These are phyloP conservation scores for Adrianichthys oophorus DNA, from an alignment of 2,797 vertebrate genomes.

Conservation along the genomic window DNA sequence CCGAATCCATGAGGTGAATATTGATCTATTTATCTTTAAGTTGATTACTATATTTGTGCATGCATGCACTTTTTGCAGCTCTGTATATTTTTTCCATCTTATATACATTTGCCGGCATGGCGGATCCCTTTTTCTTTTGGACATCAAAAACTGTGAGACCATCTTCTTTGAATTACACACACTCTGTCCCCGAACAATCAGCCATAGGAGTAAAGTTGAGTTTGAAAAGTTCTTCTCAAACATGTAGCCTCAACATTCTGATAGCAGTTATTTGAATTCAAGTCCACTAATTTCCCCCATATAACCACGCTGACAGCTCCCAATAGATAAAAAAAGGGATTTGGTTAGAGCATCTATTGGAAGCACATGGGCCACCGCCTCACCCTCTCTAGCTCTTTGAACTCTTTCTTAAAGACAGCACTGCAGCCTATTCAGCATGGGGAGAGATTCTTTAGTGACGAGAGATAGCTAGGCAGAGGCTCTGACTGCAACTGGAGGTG, in stretches of 20 bases:
- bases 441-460: constrained; percentile 65
- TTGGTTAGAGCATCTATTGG: constrained; percentile 64
- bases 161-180: constrained; percentile 33
- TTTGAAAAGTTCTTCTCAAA: constrained; percentile 63
- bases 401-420: constrained; percentile 68
- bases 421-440: constrained; percentile 71
- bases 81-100: constrained; percentile 45
- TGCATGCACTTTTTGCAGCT: no score
- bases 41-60: no score
- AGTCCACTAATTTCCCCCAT: constrained; percentile 65
- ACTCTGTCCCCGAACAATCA: constrained; percentile 59
- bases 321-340: constrained; percentile 51
- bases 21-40: no score
- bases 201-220: constrained; percentile 55
- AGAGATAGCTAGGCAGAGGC: constrained; percentile 64
- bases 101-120: constrained; percentile 57
- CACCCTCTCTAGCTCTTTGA: constrained; percentile 71
- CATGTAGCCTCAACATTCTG: constrained; percentile 54
- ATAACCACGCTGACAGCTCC: constrained; percentile 52
- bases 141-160: constrained; percentile 61
- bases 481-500: constrained; percentile 67
- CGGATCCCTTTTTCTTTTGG: constrained; percentile 51
- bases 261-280: constrained; percentile 67
- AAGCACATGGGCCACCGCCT: constrained; percentile 54
- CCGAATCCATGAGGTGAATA: no score